These are phyloP conservation scores for Mesorhabditis spiculigera DNA, from an alignment of 2,888 invertebrate species.

Conservation along the genomic window DNA sequence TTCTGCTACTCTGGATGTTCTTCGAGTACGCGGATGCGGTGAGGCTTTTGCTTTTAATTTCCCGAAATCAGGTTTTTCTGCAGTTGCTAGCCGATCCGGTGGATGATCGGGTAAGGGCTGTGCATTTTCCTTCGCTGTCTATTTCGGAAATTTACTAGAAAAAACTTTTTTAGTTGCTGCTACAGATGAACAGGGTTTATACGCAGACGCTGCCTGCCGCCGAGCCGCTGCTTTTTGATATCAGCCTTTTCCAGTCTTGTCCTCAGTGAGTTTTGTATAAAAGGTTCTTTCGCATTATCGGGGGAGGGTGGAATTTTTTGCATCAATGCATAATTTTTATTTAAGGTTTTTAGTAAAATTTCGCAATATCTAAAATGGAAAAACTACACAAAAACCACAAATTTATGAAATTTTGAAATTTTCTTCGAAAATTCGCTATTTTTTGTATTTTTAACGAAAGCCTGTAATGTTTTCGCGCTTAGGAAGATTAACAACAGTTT, in stretches of 20 bases:
- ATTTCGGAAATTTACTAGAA: no score
- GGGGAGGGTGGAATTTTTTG: no score
- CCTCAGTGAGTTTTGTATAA: not conserved
- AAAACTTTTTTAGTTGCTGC: not conserved
- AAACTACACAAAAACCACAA: not conserved
- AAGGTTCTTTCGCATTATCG: not conserved
- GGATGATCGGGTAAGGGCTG: no score
- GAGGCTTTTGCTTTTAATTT: no score
- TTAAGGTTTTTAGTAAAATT: not conserved
- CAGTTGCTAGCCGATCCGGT: no score
- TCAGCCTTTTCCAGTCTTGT: constrained; percentile 4
- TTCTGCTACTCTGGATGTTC: no score
- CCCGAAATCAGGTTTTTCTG: no score
- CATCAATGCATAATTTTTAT: not conserved
- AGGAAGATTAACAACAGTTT: no score
- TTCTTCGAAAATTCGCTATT: not conserved
- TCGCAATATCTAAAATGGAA: not conserved
- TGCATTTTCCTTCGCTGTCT: no score
- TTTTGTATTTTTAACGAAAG: no score
- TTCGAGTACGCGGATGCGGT: no score
- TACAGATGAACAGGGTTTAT: constrained; percentile 1
- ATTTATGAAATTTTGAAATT: not conserved
- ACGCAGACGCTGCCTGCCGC: not conserved
- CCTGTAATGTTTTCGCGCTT: no score
- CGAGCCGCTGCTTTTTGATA: not conserved